A percentile compares a stretch with the other conserved stretches of the same genome.
Evolutionary conservation across 2,113 vertebrate genomes (phyloP).

Genomic region (Chloropsis cyanopogon): DNA sequence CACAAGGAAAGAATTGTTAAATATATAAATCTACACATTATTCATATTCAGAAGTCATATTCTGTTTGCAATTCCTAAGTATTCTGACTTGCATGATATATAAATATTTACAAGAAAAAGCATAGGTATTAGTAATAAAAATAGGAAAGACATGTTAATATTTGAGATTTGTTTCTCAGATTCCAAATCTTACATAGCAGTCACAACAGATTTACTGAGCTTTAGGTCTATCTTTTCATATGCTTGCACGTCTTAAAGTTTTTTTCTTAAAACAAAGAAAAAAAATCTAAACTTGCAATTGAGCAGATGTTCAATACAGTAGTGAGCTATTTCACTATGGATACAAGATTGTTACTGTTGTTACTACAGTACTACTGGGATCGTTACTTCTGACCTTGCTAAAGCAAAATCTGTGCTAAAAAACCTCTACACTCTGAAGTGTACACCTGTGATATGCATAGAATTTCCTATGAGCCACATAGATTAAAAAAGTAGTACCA

Average conservation of each 20-base stretch:
- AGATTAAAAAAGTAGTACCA: not conserved
- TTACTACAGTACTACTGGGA: not conserved
- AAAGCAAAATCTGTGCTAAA: not conserved
- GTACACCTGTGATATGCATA: not conserved
- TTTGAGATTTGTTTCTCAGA: not conserved
- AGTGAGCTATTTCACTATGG: not conserved
- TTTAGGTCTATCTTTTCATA: not conserved
- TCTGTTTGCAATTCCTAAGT: not conserved
- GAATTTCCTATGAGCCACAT: not conserved
- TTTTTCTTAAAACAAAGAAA: not conserved
- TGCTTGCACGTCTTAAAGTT: not conserved
- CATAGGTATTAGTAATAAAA: not conserved
- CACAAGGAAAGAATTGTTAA: not conserved
- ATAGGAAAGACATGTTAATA: not conserved
- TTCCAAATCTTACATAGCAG: not conserved
- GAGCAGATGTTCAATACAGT: not conserved
- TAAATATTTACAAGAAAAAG: not conserved
- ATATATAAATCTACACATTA: not conserved
- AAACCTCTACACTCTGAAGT: not conserved
- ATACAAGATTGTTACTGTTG: not conserved
- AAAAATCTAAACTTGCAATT: not conserved
- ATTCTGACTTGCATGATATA: not conserved
- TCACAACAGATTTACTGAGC: not conserved
- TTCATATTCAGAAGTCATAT: not conserved
- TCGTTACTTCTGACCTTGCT: not conserved